Evolutionary conservation across 2,113 vertebrate genomes (phyloP).

Genomic region (Gopherus evgoodei): DNA sequence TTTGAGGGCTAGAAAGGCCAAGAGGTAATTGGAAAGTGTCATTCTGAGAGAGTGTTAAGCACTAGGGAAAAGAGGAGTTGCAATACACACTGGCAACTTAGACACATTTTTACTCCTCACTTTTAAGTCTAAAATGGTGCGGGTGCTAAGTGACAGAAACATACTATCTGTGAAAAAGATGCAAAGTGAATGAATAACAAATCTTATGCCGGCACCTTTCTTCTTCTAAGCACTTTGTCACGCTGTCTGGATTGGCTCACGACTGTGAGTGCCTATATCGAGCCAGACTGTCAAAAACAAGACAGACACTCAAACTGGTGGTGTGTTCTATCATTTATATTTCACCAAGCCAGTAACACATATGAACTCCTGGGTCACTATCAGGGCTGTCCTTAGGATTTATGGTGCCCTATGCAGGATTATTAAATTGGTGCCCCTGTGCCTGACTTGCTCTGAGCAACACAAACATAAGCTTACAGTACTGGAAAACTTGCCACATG

Average conservation of each 20-base stretch:
- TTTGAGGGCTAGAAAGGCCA: conserved; percentile 50
- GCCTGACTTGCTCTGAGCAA: too few relatives aligned
- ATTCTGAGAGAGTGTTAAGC: not conserved
- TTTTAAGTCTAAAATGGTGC: not conserved
- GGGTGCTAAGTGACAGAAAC: conserved; percentile 24
- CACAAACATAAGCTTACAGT: too few relatives aligned
- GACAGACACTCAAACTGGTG: not conserved
- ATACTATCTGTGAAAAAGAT: conserved; percentile 39
- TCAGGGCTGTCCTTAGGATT: too few relatives aligned
- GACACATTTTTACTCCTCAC: not conserved
- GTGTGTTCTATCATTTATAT: not conserved
- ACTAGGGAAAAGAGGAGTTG: conserved; percentile 1
- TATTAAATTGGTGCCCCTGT: too few relatives aligned
- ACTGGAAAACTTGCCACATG: too few relatives aligned
- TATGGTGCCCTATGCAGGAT: too few relatives aligned
- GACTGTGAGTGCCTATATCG: not conserved
- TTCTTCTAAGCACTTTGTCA: not conserved
- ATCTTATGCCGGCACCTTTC: not conserved
- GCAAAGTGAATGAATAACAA: conserved; percentile 41
- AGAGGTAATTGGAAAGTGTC: conserved; percentile 70
- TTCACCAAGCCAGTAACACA: not conserved
- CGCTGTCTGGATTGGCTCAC: not conserved
- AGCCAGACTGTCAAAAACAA: not conserved
- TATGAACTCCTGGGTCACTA: not conserved
- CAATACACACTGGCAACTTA: not conserved